Evolutionary conservation across 2,888 invertebrate species (phyloP).

Genomic region (Metalampra italica): DNA sequence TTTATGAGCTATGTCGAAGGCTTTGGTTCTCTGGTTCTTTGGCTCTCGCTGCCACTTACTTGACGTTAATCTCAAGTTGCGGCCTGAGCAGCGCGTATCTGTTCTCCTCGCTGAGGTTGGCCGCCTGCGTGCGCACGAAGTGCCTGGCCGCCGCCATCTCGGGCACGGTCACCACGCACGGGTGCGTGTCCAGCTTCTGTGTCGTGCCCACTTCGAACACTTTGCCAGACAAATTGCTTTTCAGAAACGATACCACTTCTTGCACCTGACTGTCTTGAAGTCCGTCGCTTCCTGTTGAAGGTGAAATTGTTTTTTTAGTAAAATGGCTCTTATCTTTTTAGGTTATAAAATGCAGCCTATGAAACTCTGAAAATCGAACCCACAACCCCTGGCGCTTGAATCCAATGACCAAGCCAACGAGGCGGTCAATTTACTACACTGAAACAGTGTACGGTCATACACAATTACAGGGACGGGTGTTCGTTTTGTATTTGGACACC

Average conservation of each 20-base stretch:
- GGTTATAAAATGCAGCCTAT: too few species aligned
- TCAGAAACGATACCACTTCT: conserved; percentile 88
- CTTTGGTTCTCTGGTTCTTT: too few species aligned
- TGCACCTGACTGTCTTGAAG: conserved; percentile 87
- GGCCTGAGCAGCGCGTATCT: conserved; percentile 92
- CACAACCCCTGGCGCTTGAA: too few species aligned
- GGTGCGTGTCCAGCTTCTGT: conserved; percentile 90
- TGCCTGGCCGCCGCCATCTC: conserved; percentile 98
- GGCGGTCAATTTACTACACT: too few species aligned
- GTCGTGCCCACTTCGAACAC: conserved; percentile 91
- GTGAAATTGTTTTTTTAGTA: neutral
- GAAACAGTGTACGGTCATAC: too few species aligned
- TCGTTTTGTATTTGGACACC: too few species aligned
- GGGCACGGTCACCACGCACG: conserved; percentile 96
- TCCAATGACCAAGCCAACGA: too few species aligned
- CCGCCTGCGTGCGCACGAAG: conserved; percentile 93
- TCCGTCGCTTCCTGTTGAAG: conserved; percentile 76
- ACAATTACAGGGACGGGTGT: too few species aligned
- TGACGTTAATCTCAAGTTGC: conserved; percentile 95
- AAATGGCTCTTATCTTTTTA: too few species aligned
- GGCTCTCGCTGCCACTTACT: too few species aligned
- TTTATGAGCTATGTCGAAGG: too few species aligned
- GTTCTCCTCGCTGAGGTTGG: conserved; percentile 89
- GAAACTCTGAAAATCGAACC: too few species aligned
- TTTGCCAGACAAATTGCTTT: conserved; percentile 86